Conservation (phyloP, 2,797 vertebrate species). For the Epinephelus awoara region DNA sequence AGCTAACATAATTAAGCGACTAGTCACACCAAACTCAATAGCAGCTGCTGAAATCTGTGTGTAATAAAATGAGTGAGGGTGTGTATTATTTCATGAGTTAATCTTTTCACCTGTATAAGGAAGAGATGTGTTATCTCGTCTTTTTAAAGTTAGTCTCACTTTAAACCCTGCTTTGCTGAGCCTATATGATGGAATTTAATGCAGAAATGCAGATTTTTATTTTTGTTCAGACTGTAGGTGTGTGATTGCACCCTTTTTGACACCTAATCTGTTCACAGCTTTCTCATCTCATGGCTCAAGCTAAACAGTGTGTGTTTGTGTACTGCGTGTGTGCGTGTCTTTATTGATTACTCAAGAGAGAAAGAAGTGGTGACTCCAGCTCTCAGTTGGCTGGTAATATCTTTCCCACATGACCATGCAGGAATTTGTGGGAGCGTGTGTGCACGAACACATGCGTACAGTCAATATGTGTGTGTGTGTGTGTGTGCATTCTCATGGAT, state of each 20-base stretch:
- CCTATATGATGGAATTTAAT: background rate
- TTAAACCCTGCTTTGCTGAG: background rate
- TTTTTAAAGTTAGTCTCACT: too few species aligned
- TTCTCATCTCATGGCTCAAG: slow-evolving; percentile 8
- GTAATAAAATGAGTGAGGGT: background rate
- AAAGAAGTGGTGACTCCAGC: slow-evolving; percentile 21
- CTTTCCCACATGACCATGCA: slow-evolving; percentile 63
- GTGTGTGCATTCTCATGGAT: background rate
- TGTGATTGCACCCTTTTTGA: slow-evolving; percentile 18
- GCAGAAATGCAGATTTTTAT: slow-evolving; percentile 4
- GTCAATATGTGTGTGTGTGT: background rate
- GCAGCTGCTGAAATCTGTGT: background rate
- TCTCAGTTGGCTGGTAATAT: slow-evolving; percentile 45
- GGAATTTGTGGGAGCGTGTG: slow-evolving; percentile 44
- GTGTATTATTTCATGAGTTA: background rate
- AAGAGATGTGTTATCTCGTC: background rate
- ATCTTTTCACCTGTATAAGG: background rate
- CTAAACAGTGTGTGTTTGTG: slow-evolving; percentile 14
- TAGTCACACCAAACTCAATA: background rate
- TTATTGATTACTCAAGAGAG: slow-evolving; percentile 40
- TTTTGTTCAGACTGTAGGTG: slow-evolving; percentile 5
- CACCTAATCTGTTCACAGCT: slow-evolving; percentile 29
- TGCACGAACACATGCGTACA: background rate
- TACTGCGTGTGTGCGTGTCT: slow-evolving; percentile 14
- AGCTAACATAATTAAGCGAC: background rate